Evolutionary conservation across 2,797 vertebrate genomes (phyloP).

Genomic region (Prionace glauca): DNA sequence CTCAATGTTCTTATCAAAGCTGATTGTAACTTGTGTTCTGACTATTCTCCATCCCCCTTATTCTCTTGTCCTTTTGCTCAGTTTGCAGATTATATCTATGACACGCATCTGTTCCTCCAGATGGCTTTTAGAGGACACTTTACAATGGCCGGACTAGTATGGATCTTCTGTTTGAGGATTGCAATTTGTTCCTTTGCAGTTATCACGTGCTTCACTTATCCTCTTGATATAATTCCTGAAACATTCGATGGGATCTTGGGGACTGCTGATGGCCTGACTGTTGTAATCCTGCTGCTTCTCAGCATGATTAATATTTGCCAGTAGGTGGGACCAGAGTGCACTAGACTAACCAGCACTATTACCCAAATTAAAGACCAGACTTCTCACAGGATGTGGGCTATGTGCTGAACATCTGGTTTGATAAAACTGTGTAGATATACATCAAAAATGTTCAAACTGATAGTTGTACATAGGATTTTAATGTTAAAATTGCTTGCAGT

Average conservation of each 20-base stretch:
- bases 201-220: constrained; percentile 57
- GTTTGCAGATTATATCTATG: constrained; percentile 69
- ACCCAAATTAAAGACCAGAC: not conserved
- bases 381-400: not conserved
- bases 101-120: constrained; percentile 59
- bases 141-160: constrained; percentile 61
- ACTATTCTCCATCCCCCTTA: not conserved
- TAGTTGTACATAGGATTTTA: not conserved
- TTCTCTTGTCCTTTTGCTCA: constrained; percentile 43
- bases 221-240: constrained; percentile 52
- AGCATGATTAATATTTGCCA: constrained; percentile 70
- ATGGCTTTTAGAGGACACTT: constrained; percentile 58
- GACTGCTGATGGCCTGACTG: constrained; percentile 64
- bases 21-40: not conserved
- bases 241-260: constrained; percentile 62
- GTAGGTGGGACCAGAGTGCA: constrained; percentile 59
- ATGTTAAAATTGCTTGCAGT: not conserved
- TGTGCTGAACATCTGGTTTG: not conserved
- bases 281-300: constrained; percentile 68
- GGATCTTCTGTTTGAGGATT: constrained; percentile 68
- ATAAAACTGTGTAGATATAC: constrained; percentile 20
- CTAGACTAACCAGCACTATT: constrained; percentile 38
- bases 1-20: not conserved
- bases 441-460: not conserved
- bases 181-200: constrained; percentile 65